A percentile compares a stretch with the other conserved stretches of the same genome.
These are phyloP conservation scores for Amblyjoppa proteus DNA, from an alignment of 2,888 invertebrate genomes.

Conservation along the genomic window DNA sequence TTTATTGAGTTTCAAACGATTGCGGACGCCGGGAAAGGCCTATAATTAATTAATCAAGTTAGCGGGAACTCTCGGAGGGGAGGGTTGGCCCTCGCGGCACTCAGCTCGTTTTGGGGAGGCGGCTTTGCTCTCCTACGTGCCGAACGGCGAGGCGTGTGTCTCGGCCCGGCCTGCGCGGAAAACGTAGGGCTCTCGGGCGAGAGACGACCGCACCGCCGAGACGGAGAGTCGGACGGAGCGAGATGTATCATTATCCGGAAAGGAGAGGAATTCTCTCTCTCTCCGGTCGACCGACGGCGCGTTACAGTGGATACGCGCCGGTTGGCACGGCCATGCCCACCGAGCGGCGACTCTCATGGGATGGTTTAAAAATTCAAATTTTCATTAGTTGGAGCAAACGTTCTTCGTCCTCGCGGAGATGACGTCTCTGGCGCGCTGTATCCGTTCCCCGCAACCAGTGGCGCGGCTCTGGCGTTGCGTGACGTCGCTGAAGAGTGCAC, in stretches of 20 bases:
- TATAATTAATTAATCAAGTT: constrained; percentile 62
- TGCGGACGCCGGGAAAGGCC: constrained; percentile 40
- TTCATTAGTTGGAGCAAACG: constrained; percentile 77
- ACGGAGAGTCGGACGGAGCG: neutral
- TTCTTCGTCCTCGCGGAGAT: constrained; percentile 41
- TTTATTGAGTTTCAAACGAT: constrained; percentile 59
- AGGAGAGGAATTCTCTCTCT: constrained; percentile 1
- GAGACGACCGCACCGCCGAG: neutral
- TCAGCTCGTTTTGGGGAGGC: neutral
- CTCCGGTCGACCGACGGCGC: neutral
- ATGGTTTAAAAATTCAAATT: constrained; percentile 78
- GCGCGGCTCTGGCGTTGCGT: neutral
- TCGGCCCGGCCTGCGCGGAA: constrained; percentile 18
- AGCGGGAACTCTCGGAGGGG: constrained; percentile 55
- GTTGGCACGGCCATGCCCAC: neutral
- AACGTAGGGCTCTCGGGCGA: neutral
- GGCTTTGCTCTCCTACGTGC: neutral
- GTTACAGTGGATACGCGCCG: neutral
- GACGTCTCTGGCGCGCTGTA: neutral
- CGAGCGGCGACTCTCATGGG: constrained; percentile 4
- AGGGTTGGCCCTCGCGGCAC: neutral
- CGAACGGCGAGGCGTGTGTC: neutral
- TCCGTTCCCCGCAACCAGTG: constrained; percentile 6
- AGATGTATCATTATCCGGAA: neutral
- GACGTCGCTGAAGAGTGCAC: neutral